Evolutionary conservation across 2,888 invertebrate species (phyloP).

Genomic region (Stictocephala bisonia): DNA sequence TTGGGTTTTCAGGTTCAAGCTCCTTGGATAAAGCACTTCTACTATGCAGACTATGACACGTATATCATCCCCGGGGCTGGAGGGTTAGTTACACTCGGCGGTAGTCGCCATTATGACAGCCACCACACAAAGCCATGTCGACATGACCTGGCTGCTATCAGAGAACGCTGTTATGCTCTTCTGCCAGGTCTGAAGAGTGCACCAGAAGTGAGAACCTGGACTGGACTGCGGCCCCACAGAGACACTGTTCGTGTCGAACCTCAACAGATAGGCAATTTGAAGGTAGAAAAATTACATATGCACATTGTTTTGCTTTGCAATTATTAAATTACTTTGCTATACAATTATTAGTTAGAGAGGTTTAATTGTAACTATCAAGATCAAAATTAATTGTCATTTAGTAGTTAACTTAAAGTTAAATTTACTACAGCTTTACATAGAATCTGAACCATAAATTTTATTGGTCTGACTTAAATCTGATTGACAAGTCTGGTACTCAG

Average conservation of each 20-base stretch:
- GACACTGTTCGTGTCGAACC: slow-evolving; percentile 77
- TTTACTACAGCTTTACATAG: too few relatives aligned
- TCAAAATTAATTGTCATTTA: too few relatives aligned
- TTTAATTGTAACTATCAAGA: too few relatives aligned
- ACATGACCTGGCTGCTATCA: slow-evolving; percentile 80
- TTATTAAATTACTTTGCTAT: too few relatives aligned
- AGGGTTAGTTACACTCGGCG: slow-evolving; percentile 83
- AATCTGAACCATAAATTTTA: too few relatives aligned
- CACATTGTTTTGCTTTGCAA: too few relatives aligned
- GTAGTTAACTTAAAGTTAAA: too few relatives aligned
- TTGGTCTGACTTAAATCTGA: too few relatives aligned
- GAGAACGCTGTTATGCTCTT: slow-evolving; percentile 80
- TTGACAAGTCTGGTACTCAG: too few relatives aligned
- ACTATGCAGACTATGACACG: slow-evolving; percentile 86
- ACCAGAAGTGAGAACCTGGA: slow-evolving; percentile 72
- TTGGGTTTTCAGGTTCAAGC: slow-evolving; percentile 82
- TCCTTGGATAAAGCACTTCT: slow-evolving; percentile 91
- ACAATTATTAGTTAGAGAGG: too few relatives aligned
- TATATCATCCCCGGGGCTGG: slow-evolving; percentile 86
- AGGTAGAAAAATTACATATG: too few relatives aligned
- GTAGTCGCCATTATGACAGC: slow-evolving; percentile 85
- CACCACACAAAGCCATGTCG: slow-evolving; percentile 75
- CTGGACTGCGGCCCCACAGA: slow-evolving; percentile 88
- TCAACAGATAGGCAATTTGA: slow-evolving; percentile 64
- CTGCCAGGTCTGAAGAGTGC: slow-evolving; percentile 74